Evolutionary conservation across 2,888 invertebrate genomes (phyloP).

Genomic region (Ligdia adustata): DNA sequence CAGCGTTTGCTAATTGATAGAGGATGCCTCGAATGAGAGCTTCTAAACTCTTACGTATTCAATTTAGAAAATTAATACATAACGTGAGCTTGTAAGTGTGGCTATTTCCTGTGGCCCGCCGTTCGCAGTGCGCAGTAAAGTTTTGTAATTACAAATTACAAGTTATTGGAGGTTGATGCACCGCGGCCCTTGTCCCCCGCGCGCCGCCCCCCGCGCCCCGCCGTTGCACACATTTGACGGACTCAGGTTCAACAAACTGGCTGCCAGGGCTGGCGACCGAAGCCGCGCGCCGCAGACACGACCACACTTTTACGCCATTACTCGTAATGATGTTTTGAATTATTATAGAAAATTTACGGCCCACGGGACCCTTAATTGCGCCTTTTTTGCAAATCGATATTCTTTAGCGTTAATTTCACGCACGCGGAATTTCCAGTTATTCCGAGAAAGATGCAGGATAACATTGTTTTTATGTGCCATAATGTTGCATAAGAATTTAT

Average conservation of each 20-base stretch:
- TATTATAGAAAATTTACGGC: conserved; percentile 62
- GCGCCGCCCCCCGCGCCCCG: conserved; percentile 49
- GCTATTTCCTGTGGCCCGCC: conserved; percentile 71
- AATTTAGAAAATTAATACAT: conserved; percentile 63
- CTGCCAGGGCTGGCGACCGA: conserved; percentile 46
- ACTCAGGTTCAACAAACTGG: conserved; percentile 79
- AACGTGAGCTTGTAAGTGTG: conserved; percentile 64
- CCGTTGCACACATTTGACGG: conserved; percentile 70
- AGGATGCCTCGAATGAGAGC: conserved; percentile 20
- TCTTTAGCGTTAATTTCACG: conserved; percentile 45
- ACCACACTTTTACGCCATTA: conserved; percentile 69
- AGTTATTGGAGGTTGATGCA: conserved; percentile 81
- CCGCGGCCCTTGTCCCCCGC: conserved; percentile 49
- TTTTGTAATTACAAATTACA: conserved; percentile 81
- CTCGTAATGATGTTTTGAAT: conserved; percentile 67
- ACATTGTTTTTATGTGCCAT: conserved; percentile 38
- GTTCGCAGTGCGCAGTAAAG: conserved; percentile 74
- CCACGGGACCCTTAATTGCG: conserved; percentile 53
- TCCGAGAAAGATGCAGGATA: conserved; percentile 51
- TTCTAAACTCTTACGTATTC: conserved; percentile 42
- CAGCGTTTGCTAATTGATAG: background rate
- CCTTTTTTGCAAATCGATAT: conserved; percentile 48
- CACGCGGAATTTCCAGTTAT: conserved; percentile 31
- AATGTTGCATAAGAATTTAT: conserved; percentile 30
- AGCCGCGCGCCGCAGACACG: conserved; percentile 59